These are phyloP conservation scores for Gonioctena quinquepunctata DNA, from an alignment of 1,140 invertebrate species.

Conservation along the genomic window DNA sequence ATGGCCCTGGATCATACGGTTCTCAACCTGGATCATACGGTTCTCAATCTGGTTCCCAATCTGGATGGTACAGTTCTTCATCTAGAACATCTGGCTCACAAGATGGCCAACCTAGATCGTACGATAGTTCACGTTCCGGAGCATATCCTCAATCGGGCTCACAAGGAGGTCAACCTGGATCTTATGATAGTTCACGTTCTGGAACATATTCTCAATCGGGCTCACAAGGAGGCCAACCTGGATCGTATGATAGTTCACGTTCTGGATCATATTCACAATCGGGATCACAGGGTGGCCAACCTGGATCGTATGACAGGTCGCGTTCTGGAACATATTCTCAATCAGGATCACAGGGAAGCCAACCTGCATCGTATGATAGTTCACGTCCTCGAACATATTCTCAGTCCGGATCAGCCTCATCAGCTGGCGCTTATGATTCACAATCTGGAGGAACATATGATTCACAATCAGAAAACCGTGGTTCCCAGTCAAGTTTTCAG, in stretches of 20 bases:
- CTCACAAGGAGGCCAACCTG: neutral
- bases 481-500: neutral
- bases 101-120: neutral
- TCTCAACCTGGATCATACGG: neutral
- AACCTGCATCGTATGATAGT: neutral
- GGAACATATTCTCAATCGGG: neutral
- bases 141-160: neutral
- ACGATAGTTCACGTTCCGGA: neutral
- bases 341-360: neutral
- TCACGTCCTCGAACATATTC: neutral
- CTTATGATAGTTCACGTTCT: neutral
- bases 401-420: neutral
- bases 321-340: neutral
- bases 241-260: neutral
- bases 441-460: neutral
- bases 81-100: neutral
- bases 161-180: neutral
- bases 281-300: neutral
- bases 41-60: neutral
- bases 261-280: neutral
- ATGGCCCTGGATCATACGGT: conserved; percentile 14
- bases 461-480: neutral
- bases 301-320: neutral
- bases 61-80: neutral
- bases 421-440: neutral